Conservation (phyloP, 2,797 vertebrate species). For the Apodemus agrarius region DNA sequence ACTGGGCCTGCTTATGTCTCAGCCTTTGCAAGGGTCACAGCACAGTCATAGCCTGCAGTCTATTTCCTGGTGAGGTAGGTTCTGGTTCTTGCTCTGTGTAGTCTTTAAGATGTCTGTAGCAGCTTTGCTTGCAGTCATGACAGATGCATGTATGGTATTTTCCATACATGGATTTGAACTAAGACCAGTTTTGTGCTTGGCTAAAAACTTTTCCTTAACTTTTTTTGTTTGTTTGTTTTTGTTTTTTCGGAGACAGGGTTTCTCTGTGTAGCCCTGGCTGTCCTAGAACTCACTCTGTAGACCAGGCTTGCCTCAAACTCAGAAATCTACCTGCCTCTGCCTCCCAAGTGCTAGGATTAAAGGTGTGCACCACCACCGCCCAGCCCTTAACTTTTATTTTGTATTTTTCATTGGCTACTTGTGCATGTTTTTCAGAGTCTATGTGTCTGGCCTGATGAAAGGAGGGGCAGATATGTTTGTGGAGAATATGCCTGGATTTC, state of each 20-base stretch:
- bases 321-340: too few species aligned
- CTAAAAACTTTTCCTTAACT: not conserved
- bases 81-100: not conserved
- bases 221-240: too few species aligned
- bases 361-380: too few species aligned
- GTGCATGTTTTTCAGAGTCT: conserved; percentile 90
- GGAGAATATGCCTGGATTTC: conserved; percentile 97
- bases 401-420: conserved; percentile 14
- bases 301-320: too few species aligned
- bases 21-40: fast-evolving
- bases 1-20: not conserved
- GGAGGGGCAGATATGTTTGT: conserved; percentile 97
- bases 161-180: not conserved
- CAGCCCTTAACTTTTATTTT: not conserved
- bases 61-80: not conserved
- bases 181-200: not conserved
- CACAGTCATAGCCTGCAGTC: not conserved
- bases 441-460: conserved; percentile 96
- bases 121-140: not conserved
- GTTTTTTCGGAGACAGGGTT: too few species aligned
- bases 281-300: too few species aligned
- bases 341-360: too few species aligned
- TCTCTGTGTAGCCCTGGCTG: too few species aligned
- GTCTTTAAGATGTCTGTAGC: not conserved
- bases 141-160: not conserved